Conservation (phyloP, 2,797 vertebrate species). For the Oryzias dopingdopingensis region DNA sequence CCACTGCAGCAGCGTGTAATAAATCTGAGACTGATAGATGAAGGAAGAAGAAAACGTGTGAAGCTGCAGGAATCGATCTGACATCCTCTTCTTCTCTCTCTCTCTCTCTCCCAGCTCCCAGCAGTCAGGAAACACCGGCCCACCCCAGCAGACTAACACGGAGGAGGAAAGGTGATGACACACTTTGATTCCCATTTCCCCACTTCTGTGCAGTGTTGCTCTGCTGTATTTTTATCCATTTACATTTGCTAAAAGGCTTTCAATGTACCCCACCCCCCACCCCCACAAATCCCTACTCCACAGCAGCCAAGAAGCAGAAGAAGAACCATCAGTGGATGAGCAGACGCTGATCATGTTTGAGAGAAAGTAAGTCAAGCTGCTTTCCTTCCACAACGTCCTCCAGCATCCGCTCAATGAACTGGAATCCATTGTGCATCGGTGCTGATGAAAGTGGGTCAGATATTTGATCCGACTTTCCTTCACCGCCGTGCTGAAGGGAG, state of each 20-base stretch:
- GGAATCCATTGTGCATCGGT: constrained; percentile 65
- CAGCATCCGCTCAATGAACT: constrained; percentile 53
- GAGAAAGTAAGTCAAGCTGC: constrained; percentile 68
- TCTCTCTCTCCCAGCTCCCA: constrained; percentile 31
- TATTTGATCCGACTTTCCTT: constrained; percentile 45
- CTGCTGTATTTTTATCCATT: constrained; percentile 23
- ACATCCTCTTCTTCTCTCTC: constrained; percentile 5
- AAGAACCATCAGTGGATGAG: constrained; percentile 30
- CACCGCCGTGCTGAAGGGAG: constrained; percentile 31
- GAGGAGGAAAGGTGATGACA: constrained; percentile 62
- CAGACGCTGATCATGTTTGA: constrained; percentile 70
- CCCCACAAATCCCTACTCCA: no score
- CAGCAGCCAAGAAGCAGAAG: constrained; percentile 43
- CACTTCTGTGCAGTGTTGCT: constrained; percentile 13
- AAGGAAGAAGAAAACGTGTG: background rate
- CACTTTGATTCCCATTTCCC: constrained; percentile 35
- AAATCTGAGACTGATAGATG: constrained; percentile 4
- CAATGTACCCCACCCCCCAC: constrained; percentile 44
- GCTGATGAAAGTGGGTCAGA: constrained; percentile 68
- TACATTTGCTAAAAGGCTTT: constrained; percentile 67
- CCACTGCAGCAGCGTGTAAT: constrained; percentile 11
- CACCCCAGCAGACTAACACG: constrained; percentile 20
- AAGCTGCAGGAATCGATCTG: constrained; percentile 16
- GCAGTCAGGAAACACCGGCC: constrained; percentile 49
- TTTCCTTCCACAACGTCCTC: constrained; percentile 44